Conservation (phyloP, 2,888 invertebrate genomes). For the Harpalus rufipes region DNA sequence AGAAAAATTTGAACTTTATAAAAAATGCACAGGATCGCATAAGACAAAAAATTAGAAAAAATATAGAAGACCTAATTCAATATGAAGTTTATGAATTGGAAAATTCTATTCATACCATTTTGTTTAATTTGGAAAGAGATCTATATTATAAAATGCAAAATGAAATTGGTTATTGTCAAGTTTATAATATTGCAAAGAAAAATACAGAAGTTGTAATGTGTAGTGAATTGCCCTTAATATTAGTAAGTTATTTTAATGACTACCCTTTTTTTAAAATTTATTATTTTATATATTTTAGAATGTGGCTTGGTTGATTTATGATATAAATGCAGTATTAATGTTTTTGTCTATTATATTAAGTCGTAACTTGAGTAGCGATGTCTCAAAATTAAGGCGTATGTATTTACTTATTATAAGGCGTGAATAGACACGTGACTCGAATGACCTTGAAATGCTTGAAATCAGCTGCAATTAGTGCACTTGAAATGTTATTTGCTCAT, state of each 20-base stretch:
- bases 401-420: constrained; percentile 27
- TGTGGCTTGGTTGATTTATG: constrained; percentile 68
- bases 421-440: no score
- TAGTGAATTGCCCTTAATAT: constrained; percentile 65
- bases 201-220: constrained; percentile 66
- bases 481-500: no score
- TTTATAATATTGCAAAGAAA: constrained; percentile 66
- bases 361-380: constrained; percentile 64
- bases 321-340: constrained; percentile 67
- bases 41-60: constrained; percentile 39
- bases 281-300: constrained; percentile 58
- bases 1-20: constrained; percentile 53
- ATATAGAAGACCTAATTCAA: constrained; percentile 33
- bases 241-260: constrained; percentile 64
- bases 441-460: no score
- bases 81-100: constrained; percentile 10
- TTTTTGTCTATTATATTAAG: constrained; percentile 64
- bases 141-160: constrained; percentile 52
- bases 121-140: constrained; percentile 31
- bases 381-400: constrained; percentile 68
- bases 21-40: constrained; percentile 35
- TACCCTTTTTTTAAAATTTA: constrained; percentile 11
- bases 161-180: constrained; percentile 68
- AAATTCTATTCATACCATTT: background rate
- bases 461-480: no score